A percentile compares a stretch with the other conserved stretches of the same genome.
phyloP scores from a whole-genome alignment of 2,113 vertebrate genomes.

The Toxotes jaculatrix region DNA sequence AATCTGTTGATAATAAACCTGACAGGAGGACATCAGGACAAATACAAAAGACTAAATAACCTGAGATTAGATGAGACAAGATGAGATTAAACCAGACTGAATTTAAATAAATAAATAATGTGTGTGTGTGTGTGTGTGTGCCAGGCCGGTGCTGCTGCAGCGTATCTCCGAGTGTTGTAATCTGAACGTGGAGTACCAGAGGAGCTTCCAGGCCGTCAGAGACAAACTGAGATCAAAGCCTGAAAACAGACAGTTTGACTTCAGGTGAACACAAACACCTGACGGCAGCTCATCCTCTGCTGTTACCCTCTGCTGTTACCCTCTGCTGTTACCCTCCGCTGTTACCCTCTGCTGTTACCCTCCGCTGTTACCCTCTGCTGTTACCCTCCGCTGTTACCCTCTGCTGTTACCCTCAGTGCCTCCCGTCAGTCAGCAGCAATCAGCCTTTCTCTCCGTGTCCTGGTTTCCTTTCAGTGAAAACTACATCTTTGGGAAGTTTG shows the following conservation, averaged over 20 bases:
- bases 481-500: slow-evolving; percentile 90
- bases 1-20: too few species aligned
- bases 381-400: too few species aligned
- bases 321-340: too few species aligned
- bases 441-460: too few species aligned
- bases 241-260: slow-evolving; percentile 82
- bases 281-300: neutral
- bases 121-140: slow-evolving; percentile 29
- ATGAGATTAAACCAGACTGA: too few species aligned
- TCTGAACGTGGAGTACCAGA: slow-evolving; percentile 85
- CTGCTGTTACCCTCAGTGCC: too few species aligned
- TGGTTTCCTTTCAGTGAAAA: slow-evolving; percentile 83
- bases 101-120: neutral
- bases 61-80: too few species aligned
- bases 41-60: too few species aligned
- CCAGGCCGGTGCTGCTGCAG: slow-evolving; percentile 83
- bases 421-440: rapidly evolving
- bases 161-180: slow-evolving; percentile 82
- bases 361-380: too few species aligned
- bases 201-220: slow-evolving; percentile 81
- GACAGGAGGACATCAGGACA: too few species aligned
- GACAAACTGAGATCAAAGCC: slow-evolving; percentile 81
- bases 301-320: too few species aligned
- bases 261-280: slow-evolving; percentile 78
- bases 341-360: too few species aligned